phyloP scores from a whole-genome alignment of 2,797 vertebrate species.

The Aeoliscus strigatus region DNA sequence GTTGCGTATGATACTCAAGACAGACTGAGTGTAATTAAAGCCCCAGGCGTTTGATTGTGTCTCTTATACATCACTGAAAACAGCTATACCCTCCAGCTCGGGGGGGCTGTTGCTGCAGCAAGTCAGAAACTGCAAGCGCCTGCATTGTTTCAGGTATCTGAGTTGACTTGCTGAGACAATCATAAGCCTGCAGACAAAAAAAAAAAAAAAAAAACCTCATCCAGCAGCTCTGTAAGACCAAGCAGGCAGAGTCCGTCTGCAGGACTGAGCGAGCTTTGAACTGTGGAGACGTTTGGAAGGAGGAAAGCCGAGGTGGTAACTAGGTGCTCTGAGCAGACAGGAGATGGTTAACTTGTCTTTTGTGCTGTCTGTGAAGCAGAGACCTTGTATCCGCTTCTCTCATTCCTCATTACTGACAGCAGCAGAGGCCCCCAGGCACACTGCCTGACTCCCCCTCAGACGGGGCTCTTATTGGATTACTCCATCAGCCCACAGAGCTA shows the following conservation, averaged over 20 bases:
- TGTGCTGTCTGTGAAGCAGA: slow-evolving; percentile 50
- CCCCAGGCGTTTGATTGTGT: slow-evolving; percentile 44
- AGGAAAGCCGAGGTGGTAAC: slow-evolving; percentile 23
- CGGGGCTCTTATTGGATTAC: slow-evolving; percentile 53
- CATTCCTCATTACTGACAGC: slow-evolving; percentile 61
- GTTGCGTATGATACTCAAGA: slow-evolving; percentile 57
- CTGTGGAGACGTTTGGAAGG: slow-evolving; percentile 18
- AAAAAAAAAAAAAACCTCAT: slow-evolving; percentile 10
- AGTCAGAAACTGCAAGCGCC: slow-evolving; percentile 38
- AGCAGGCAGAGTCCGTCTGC: slow-evolving; percentile 31
- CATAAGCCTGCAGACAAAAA: slow-evolving; percentile 43
- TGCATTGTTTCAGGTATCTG: slow-evolving; percentile 41
- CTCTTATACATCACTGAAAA: slow-evolving; percentile 33
- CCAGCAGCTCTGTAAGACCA: slow-evolving; percentile 35
- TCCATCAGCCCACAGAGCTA: slow-evolving; percentile 38
- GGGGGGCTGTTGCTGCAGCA: slow-evolving; percentile 30
- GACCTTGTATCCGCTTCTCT: slow-evolving; percentile 38
- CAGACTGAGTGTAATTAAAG: slow-evolving; percentile 56
- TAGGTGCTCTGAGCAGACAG: slow-evolving; percentile 17
- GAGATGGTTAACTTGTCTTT: slow-evolving; percentile 52
- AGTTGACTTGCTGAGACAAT: slow-evolving; percentile 61
- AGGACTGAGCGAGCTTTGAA: slow-evolving; percentile 24
- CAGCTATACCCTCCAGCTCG: slow-evolving; percentile 18
- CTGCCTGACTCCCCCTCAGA: slow-evolving; percentile 39
- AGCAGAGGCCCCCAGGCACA: slow-evolving; percentile 43